Percentiles rank a stretch among this genome's conserved stretches.
These are phyloP conservation scores for Pelusios castaneus DNA, from an alignment of 2,113 vertebrate species.

Conservation along the genomic window DNA sequence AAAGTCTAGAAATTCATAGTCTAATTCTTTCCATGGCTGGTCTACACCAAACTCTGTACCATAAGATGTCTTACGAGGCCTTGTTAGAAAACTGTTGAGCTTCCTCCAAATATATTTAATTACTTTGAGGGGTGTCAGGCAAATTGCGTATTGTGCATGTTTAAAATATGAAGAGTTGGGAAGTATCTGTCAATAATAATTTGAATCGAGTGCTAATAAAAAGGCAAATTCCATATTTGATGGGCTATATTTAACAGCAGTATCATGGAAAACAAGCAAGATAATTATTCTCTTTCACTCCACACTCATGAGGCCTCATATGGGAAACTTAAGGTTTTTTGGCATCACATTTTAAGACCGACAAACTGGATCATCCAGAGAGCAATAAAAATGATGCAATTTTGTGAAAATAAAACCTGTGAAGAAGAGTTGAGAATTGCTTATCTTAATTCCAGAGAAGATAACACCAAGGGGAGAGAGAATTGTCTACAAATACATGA, in stretches of 20 bases:
- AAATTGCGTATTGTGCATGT: slow-evolving; percentile 13
- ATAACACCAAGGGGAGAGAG: neutral
- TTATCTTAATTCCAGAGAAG: neutral
- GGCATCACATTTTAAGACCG: neutral
- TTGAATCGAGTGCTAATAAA: neutral
- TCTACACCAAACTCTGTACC: neutral
- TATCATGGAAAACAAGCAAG: neutral
- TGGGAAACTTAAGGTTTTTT: neutral
- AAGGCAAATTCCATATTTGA: neutral
- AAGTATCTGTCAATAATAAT: neutral
- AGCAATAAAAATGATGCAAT: neutral
- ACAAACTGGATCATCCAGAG: neutral
- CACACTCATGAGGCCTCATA: neutral
- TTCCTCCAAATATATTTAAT: slow-evolving; percentile 23
- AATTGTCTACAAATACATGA: accelerated
- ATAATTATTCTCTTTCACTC: neutral
- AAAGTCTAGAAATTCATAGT: neutral
- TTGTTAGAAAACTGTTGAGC: slow-evolving; percentile 20
- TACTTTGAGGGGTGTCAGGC: slow-evolving; percentile 41
- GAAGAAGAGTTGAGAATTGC: neutral
- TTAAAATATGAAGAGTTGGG: neutral
- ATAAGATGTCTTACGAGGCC: neutral
- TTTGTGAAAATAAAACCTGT: neutral
- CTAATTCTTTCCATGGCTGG: neutral
- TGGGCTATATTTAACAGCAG: neutral